Evolutionary conservation across 1,140 invertebrate genomes (phyloP), one percentile per base, ranked within the genome.

Genomic region (Drosophila melanica): DNA sequence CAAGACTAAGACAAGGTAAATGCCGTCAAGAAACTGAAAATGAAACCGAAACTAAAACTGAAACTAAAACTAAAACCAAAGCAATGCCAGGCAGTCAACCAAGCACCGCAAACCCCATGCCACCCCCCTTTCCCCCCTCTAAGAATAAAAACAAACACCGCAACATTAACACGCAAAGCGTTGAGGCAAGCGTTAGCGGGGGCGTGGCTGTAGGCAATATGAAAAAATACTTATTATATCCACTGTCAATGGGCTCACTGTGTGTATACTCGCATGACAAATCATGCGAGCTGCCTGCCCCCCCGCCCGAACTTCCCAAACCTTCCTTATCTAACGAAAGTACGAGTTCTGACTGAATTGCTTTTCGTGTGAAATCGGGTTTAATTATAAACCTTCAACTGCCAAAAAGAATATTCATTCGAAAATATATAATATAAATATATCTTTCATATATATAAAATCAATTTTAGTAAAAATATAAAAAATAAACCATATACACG

Each of bases 1-100:
- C 53, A 79, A 77, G 76, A 64, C 74, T 78, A 70, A 69, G 80
- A 73, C 66, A 76, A 73, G 53, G 54, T 48, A 65, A 77, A 71
- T 23, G 39, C 23, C 39, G 33, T 16, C 58, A 53, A 75, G 44
- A 70, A 71, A 73, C 48, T 47, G 51, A 37, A 39, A 54, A 18
- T 57, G 20, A 59, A 60, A 67, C 41, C 35, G 39, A 68, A 51
- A 64, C 27, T 53, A 14, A 30, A 53, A 69, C 45, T 67, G 33
- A 27, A 66, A 60, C 33, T 35, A 60, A 20, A 66, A 60, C 33
- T 35, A 60, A 20, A 65, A 50, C 37, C n/a, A 73, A 67, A 68
- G 55, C 55, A 74, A 74, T 54, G 50, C 44, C 41, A 59, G 18
- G 58, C 12, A 50, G 23, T 12, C 8, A 11, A 10, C 11, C 35